A percentile compares a stretch with the other conserved stretches of the same genome.
Evolutionary conservation across 2,113 vertebrate genomes (phyloP).

Genomic region (Crypturellus undulatus): DNA sequence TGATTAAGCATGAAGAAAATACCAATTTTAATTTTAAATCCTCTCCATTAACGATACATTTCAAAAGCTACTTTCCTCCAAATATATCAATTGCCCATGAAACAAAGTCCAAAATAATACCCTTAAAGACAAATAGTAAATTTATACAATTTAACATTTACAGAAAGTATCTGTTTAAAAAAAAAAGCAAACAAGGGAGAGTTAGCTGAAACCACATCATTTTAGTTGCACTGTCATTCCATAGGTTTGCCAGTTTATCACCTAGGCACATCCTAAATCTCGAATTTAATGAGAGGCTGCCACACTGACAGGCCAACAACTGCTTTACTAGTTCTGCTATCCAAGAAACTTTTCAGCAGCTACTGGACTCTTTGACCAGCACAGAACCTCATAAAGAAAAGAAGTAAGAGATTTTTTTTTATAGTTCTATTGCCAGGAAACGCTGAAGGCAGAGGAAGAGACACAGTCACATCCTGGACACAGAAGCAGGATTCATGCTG

Average conservation of each 20-base stretch:
- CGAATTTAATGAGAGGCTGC: not conserved
- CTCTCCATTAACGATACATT: not conserved
- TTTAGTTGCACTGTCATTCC: not conserved
- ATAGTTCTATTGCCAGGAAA: constrained; percentile 1
- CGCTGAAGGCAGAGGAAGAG: not conserved
- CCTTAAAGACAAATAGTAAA: not conserved
- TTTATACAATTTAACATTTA: not conserved
- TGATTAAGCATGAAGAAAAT: not conserved
- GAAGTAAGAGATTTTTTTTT: not conserved
- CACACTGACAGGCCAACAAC: not conserved
- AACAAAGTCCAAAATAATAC: not conserved
- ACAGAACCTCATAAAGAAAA: constrained; percentile 20
- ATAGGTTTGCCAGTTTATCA: not conserved
- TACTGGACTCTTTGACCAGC: not conserved
- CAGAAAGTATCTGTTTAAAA: not conserved
- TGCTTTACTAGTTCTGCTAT: not conserved
- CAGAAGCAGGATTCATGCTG: not conserved
- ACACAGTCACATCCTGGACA: not conserved
- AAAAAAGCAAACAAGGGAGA: not conserved
- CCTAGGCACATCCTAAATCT: not conserved
- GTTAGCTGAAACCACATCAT: not conserved
- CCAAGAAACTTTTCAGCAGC: constrained; percentile 21
- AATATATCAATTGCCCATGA: not conserved
- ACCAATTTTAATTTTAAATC: not conserved
- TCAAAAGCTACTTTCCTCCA: not conserved